Evolutionary conservation across 2,797 vertebrate species (phyloP).

Genomic region (Trachurus trachurus): DNA sequence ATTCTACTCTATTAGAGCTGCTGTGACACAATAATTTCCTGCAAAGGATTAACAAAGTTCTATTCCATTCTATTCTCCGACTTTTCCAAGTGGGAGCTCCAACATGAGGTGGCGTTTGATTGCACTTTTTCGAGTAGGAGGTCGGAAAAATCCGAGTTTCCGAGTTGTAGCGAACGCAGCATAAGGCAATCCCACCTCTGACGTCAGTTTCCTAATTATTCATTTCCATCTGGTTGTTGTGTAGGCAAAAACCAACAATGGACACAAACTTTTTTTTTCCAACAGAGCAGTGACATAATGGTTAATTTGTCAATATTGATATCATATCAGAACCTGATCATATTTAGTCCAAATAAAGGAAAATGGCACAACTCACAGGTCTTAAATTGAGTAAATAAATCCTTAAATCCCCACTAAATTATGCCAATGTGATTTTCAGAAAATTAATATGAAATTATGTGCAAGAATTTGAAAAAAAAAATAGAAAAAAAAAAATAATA

Average conservation of each 20-base stretch:
- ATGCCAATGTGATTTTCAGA: background rate
- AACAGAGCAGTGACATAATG: slow-evolving; percentile 52
- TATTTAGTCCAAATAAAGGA: background rate
- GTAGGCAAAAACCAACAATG: slow-evolving; percentile 56
- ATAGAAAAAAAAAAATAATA: no score
- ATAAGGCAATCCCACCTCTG: slow-evolving; percentile 68
- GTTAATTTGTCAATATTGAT: background rate
- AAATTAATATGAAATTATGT: background rate
- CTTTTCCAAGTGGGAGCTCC: no score
- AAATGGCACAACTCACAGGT: background rate
- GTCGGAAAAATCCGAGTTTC: no score
- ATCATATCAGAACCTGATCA: background rate
- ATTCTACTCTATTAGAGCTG: no score
- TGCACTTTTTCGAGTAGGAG: no score
- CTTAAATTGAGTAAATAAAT: background rate
- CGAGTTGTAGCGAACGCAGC: no score
- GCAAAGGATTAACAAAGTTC: no score
- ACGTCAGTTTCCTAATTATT: slow-evolving; percentile 76
- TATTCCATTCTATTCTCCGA: no score
- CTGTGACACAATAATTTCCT: no score
- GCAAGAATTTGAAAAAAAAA: background rate
- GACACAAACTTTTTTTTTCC: slow-evolving; percentile 49
- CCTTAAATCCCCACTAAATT: background rate
- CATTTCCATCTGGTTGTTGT: slow-evolving; percentile 68
- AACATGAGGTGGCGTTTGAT: no score